Percentiles rank a stretch among this genome's conserved stretches.
phyloP scores from a whole-genome alignment of 1,140 invertebrate genomes.

The Elymnias hypermnestra region DNA sequence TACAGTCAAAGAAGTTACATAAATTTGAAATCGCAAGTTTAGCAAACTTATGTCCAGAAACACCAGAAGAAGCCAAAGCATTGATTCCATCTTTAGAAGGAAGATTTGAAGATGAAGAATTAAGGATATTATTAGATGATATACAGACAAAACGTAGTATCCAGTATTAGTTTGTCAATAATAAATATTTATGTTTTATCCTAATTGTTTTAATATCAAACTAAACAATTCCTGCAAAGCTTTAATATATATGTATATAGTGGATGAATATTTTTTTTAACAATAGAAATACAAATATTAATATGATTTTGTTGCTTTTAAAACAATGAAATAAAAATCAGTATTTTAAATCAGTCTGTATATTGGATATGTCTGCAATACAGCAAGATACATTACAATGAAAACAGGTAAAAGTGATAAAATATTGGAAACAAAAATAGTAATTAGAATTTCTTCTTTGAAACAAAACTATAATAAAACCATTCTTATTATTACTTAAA shows the following conservation, averaged over 20 bases:
- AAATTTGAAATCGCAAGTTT: slow-evolving; percentile 99
- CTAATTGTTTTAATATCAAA: background rate
- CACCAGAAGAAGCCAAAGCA: slow-evolving; percentile 97
- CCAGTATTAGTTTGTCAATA: slow-evolving; percentile 84
- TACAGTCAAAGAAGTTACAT: slow-evolving; percentile 97
- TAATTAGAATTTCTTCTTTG: slow-evolving; percentile 74
- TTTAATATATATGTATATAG: no score
- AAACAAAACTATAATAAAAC: slow-evolving; percentile 75
- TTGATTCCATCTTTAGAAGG: slow-evolving; percentile 97
- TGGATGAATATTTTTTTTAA: no score
- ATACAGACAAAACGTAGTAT: slow-evolving; percentile 98
- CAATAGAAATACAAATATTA: no score
- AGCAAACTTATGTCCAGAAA: slow-evolving; percentile 98
- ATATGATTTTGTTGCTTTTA: no score
- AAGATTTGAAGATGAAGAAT: slow-evolving; percentile 96
- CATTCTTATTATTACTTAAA: slow-evolving; percentile 73
- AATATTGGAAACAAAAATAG: slow-evolving; percentile 76
- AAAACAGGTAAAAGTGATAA: slow-evolving; percentile 74
- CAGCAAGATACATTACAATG: slow-evolving; percentile 75
- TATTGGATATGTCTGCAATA: slow-evolving; percentile 78
- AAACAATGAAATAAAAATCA: slow-evolving; percentile 19
- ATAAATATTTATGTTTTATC: background rate
- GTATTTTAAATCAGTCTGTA: slow-evolving; percentile 75
- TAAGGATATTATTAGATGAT: slow-evolving; percentile 95
- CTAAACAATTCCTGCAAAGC: no score